Evolutionary conservation across 2,113 vertebrate genomes (phyloP).

Genomic region (Protobothrops mucrosquamatus): DNA sequence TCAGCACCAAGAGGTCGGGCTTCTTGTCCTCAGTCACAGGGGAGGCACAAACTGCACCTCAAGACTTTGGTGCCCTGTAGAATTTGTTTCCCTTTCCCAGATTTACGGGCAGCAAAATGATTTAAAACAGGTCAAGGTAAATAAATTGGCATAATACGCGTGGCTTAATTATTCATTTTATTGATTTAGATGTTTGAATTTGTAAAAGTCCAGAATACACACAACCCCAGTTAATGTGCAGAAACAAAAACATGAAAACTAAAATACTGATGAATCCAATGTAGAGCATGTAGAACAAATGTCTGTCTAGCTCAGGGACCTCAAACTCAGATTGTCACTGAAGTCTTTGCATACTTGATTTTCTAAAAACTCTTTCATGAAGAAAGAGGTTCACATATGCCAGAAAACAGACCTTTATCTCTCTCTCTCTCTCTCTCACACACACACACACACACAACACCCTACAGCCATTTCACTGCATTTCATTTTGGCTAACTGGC

Average conservation of each 20-base stretch:
- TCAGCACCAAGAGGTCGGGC: too few species aligned
- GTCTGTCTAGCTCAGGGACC: neutral
- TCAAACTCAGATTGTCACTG: neutral
- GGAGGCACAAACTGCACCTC: neutral
- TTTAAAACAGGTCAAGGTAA: neutral
- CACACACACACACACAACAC: neutral
- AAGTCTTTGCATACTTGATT: neutral
- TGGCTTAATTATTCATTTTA: neutral
- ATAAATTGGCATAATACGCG: neutral
- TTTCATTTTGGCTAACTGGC: neutral
- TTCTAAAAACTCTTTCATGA: neutral
- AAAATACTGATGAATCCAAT: neutral
- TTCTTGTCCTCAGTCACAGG: neutral
- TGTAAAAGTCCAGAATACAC: neutral
- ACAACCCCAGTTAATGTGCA: neutral
- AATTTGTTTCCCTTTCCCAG: neutral
- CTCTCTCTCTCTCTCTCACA: neutral
- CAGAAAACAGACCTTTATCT: neutral
- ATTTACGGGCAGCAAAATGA: neutral
- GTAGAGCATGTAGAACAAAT: neutral
- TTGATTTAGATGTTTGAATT: neutral
- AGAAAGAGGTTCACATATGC: neutral
- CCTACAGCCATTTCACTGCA: neutral
- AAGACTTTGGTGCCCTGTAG: neutral
- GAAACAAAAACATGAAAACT: slow-evolving; percentile 15